These are phyloP conservation scores for Tenthredo notha DNA, from an alignment of 2,888 invertebrate species.

Conservation along the genomic window DNA sequence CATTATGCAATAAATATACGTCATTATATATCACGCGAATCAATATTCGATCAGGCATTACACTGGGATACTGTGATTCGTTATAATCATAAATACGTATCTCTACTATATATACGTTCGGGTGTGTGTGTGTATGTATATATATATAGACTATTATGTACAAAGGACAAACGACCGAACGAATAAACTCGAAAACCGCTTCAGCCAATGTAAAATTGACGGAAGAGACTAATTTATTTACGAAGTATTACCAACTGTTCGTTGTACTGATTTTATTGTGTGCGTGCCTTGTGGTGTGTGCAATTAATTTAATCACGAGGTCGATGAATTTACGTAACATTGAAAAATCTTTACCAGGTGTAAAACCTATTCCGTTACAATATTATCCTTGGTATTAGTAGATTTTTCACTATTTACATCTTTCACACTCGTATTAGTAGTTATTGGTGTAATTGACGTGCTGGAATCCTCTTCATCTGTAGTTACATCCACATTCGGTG, in stretches of 20 bases:
- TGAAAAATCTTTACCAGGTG: neutral
- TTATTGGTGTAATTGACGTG: neutral
- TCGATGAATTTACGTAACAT: conserved; percentile 32
- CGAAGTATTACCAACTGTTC: conserved; percentile 31
- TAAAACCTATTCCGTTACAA: neutral
- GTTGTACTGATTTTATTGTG: conserved; percentile 25
- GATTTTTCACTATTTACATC: neutral
- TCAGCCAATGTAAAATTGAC: neutral
- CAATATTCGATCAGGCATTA: neutral
- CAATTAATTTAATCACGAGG: neutral
- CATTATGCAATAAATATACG: neutral
- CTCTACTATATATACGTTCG: neutral
- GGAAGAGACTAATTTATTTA: conserved; percentile 44
- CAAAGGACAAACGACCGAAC: conserved; percentile 12
- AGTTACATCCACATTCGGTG: neutral
- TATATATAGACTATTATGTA: conserved; percentile 1
- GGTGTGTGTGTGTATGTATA: neutral
- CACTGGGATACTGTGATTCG: neutral
- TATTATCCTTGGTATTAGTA: neutral
- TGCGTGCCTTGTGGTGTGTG: neutral
- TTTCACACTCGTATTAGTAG: neutral
- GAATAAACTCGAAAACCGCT: conserved; percentile 4
- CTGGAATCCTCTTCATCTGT: neutral
- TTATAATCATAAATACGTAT: neutral
- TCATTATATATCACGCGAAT: neutral